Evolutionary conservation across 2,797 vertebrate species (phyloP).

Genomic region (Leptatherina wallacei): DNA sequence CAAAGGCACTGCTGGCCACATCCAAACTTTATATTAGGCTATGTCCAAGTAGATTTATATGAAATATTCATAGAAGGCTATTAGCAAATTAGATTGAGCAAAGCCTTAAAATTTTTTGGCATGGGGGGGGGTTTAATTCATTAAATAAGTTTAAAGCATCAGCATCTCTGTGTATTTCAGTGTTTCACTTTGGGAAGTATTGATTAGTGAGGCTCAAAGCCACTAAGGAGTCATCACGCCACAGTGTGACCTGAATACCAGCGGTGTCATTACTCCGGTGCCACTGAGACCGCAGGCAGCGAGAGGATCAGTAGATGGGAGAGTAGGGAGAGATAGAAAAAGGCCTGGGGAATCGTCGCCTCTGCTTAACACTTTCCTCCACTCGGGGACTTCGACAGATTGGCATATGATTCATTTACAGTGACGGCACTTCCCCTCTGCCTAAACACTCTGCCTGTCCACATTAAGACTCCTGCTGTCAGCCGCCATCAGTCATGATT

Average conservation of each 20-base stretch:
- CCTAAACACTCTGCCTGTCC: slow-evolving; percentile 56
- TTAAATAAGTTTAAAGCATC: slow-evolving; percentile 63
- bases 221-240: slow-evolving; percentile 43
- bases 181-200: slow-evolving; percentile 52
- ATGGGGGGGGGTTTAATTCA: slow-evolving; percentile 57
- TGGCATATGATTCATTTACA: slow-evolving; percentile 68
- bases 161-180: slow-evolving; percentile 35
- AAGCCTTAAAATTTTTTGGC: slow-evolving; percentile 56
- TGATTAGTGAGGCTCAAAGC: slow-evolving; percentile 56
- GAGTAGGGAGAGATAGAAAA: slow-evolving; percentile 36
- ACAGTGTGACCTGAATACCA: slow-evolving; percentile 59
- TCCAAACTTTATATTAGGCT: slow-evolving; percentile 59
- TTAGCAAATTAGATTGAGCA: slow-evolving; percentile 73
- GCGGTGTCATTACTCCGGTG: slow-evolving; percentile 47
- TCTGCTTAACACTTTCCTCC: slow-evolving; percentile 60
- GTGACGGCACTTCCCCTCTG: slow-evolving; percentile 50
- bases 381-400: slow-evolving; percentile 56
- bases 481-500: slow-evolving; percentile 29
- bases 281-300: slow-evolving; percentile 51
- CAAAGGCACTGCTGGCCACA: slow-evolving; percentile 40
- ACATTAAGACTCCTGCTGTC: slow-evolving; percentile 54
- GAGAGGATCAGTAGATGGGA: slow-evolving; percentile 38
- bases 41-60: slow-evolving; percentile 64
- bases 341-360: slow-evolving; percentile 38
- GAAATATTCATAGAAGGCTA: slow-evolving; percentile 67